Evolutionary conservation across 2,797 vertebrate genomes (phyloP), one percentile per base, ranked within the genome.

Genomic region (Philypnodon macrostomus): DNA sequence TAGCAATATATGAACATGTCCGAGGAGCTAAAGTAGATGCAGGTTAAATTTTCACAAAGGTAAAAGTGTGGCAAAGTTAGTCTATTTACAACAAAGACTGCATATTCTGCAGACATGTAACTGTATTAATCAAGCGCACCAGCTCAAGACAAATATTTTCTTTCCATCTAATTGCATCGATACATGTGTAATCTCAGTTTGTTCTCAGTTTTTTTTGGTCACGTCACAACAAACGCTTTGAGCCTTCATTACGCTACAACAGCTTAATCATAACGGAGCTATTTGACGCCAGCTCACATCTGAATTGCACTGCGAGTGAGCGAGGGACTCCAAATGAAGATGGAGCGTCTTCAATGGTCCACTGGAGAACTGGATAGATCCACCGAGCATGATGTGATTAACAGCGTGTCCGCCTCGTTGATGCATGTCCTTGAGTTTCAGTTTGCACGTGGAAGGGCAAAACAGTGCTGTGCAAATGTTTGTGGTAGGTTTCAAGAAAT

Each of bases 351-450:
- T 13, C 58, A 53, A 50, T 32, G 11, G 10, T 15, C 37, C 27
- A 47, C 38, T 11, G n/a, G 12, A 10, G 29, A 26, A 16, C 27
- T 45, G 57, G 44, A 60, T 16, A 11, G 33, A 40, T 33, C 21
- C 21, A 12, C 18, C 7, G 15, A 57, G 50, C 39, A 46, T 26
- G 31, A 32, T 8, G 41, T 58, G 53, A 75, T 64, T 44, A 53
- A 67, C 47, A 59, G 9, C 51, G 48, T 39, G 56, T 51, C 53
- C 46, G 5, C 33, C 33, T 42, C 11, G n/a, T 16, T 27, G 36
- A 58, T 15, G 23, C 53, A 23, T 44, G 41, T 12, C 50, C 32
- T 66, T 63, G 42, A 54, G 41, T 13, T 62, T 51, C 18, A 53
- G 21, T 52, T 21, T 39, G 6, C 34, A 39, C 19, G 18, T 3